Conservation (phyloP, 2,888 invertebrate genomes). For the Drosophila yooni region DNA sequence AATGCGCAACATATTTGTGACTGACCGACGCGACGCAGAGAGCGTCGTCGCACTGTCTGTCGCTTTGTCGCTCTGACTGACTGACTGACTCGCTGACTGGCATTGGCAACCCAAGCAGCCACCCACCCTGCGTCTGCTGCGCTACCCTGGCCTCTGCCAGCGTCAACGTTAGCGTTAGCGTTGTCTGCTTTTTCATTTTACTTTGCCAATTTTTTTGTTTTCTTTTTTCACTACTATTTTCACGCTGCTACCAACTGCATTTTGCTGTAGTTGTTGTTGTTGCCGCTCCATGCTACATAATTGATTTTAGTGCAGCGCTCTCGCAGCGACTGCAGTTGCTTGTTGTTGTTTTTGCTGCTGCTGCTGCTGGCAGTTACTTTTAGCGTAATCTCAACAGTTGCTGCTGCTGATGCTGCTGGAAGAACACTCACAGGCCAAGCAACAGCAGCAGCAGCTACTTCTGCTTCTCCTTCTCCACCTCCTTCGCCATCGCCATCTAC, state of each 20-base stretch:
- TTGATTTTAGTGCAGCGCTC: slow-evolving; percentile 82
- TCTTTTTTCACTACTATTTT: slow-evolving; percentile 75
- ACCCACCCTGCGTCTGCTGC: slow-evolving; percentile 49
- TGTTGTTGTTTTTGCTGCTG: slow-evolving; percentile 39
- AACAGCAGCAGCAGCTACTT: slow-evolving; percentile 51
- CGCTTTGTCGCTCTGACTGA: slow-evolving; percentile 28
- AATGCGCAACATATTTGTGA: slow-evolving; percentile 82
- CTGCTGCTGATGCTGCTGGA: slow-evolving; percentile 36
- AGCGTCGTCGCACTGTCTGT: slow-evolving; percentile 44
- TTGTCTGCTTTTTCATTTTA: slow-evolving; percentile 66
- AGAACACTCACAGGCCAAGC: not conserved
- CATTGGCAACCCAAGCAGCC: slow-evolving; percentile 47
- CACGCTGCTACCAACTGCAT: slow-evolving; percentile 69
- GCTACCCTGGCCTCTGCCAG: slow-evolving; percentile 23
- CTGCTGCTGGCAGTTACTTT: slow-evolving; percentile 74
- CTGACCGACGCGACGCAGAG: slow-evolving; percentile 70
- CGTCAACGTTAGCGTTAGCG: slow-evolving; percentile 43
- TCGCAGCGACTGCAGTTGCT: slow-evolving; percentile 55
- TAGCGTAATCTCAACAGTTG: slow-evolving; percentile 78
- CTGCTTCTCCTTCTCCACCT: slow-evolving; percentile 41
- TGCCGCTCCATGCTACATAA: slow-evolving; percentile 77
- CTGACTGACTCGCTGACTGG: slow-evolving; percentile 34
- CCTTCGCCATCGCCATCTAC: slow-evolving; percentile 36
- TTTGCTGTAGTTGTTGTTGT: slow-evolving; percentile 38
- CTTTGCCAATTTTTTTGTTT: slow-evolving; percentile 62